Evolutionary conservation across 2,888 invertebrate genomes (phyloP).

Genomic region (Arge pagana): DNA sequence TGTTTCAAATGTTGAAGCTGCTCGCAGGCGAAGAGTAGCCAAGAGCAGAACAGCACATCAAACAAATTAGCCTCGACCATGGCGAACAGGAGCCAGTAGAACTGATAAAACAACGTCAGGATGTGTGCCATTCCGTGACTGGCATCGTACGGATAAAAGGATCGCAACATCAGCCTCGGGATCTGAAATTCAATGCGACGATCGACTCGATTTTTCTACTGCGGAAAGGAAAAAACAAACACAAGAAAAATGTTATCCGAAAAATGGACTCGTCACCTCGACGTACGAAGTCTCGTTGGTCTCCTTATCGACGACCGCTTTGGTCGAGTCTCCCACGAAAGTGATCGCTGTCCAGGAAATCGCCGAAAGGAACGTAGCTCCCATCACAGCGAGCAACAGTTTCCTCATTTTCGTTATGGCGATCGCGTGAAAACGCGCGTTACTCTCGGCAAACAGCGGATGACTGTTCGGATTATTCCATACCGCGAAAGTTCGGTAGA

Average conservation of each 20-base stretch:
- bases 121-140: constrained; percentile 72
- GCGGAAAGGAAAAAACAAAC: background rate
- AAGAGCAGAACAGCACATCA: constrained; percentile 82
- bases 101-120: constrained; percentile 69
- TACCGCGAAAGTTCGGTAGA: constrained; percentile 77
- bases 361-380: constrained; percentile 66
- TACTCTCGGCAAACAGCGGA: constrained; percentile 82
- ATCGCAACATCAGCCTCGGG: constrained; percentile 74
- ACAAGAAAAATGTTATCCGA: background rate
- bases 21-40: constrained; percentile 84
- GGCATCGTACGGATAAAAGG: constrained; percentile 81
- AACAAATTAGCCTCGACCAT: constrained; percentile 66
- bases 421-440: constrained; percentile 75
- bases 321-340: constrained; percentile 79
- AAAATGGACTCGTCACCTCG: constrained; percentile 55
- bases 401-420: constrained; percentile 77
- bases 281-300: constrained; percentile 73
- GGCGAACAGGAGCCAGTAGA: constrained; percentile 71
- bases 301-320: constrained; percentile 68
- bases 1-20: constrained; percentile 84
- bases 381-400: constrained; percentile 70
- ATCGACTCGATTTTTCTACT: no score
- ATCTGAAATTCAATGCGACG: constrained; percentile 45
- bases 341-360: constrained; percentile 77
- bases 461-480: constrained; percentile 88